These are phyloP conservation scores for Neodiprion virginianus DNA, from an alignment of 1,140 invertebrate genomes.

Conservation along the genomic window DNA sequence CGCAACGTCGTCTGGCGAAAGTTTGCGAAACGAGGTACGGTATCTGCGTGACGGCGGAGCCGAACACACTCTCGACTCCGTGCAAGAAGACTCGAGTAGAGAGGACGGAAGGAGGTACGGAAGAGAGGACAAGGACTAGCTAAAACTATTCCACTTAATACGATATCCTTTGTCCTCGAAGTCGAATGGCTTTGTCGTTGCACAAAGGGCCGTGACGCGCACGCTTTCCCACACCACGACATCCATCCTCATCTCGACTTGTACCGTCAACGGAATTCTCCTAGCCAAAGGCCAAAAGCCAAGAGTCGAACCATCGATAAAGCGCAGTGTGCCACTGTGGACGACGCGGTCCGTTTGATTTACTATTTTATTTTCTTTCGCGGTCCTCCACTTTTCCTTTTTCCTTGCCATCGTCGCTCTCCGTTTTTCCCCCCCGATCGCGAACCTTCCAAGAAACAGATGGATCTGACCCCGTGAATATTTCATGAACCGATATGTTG, in stretches of 20 bases:
- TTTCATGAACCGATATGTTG: too few species aligned
- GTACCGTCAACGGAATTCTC: background rate
- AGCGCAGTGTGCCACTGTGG: too few species aligned
- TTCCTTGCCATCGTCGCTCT: too few species aligned
- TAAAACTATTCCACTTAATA: background rate
- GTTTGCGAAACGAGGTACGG: background rate
- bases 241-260: background rate
- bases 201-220: background rate
- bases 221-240: background rate
- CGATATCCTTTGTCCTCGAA: background rate
- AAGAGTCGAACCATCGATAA: background rate
- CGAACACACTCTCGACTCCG: background rate
- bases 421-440: too few species aligned
- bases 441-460: too few species aligned
- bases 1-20: background rate
- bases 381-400: too few species aligned
- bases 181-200: background rate
- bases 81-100: background rate
- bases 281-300: background rate
- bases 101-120: background rate
- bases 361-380: too few species aligned
- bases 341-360: too few species aligned
- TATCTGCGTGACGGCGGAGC: background rate
- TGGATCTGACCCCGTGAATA: too few species aligned
- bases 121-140: background rate